Percentiles rank a stretch among this genome's conserved stretches.
phyloP scores from a whole-genome alignment of 2,113 vertebrate genomes.

The Catagonus wagneri region DNA sequence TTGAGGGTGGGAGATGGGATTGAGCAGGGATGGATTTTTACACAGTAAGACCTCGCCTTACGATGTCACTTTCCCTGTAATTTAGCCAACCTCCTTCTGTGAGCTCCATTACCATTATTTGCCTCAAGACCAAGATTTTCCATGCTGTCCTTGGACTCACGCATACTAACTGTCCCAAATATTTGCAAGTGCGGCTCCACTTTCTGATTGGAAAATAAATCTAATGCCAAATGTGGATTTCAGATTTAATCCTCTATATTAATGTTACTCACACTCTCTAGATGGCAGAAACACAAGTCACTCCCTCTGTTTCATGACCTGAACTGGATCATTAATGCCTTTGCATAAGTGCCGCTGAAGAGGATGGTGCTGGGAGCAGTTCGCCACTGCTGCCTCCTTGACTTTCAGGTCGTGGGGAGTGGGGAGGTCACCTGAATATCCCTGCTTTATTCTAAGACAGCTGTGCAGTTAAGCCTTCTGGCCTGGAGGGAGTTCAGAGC shows the following conservation, averaged over 20 bases:
- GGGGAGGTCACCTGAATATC: neutral
- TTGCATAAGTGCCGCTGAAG: neutral
- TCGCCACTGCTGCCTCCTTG: neutral
- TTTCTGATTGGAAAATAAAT: slow-evolving; percentile 54
- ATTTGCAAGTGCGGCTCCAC: neutral
- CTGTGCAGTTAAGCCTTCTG: neutral
- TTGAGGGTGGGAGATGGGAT: too few relatives aligned
- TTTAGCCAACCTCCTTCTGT: slow-evolving; percentile 16
- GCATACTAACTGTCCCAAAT: neutral
- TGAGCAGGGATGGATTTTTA: neutral
- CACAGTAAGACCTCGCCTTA: neutral
- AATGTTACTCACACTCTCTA: slow-evolving; percentile 27
- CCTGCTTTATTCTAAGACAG: neutral
- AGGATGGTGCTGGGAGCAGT: neutral
- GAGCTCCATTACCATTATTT: slow-evolving; percentile 3
- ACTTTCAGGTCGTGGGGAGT: neutral
- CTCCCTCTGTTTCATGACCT: neutral
- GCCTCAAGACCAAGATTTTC: neutral
- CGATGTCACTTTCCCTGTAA: neutral
- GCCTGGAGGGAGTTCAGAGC: neutral
- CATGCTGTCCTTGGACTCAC: slow-evolving; percentile 27
- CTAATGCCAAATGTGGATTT: slow-evolving; percentile 22
- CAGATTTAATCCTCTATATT: neutral
- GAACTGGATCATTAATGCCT: neutral
- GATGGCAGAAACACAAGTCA: slow-evolving; percentile 13